phyloP scores from a whole-genome alignment of 2,888 invertebrate species.

The Lucinisca nassula region DNA sequence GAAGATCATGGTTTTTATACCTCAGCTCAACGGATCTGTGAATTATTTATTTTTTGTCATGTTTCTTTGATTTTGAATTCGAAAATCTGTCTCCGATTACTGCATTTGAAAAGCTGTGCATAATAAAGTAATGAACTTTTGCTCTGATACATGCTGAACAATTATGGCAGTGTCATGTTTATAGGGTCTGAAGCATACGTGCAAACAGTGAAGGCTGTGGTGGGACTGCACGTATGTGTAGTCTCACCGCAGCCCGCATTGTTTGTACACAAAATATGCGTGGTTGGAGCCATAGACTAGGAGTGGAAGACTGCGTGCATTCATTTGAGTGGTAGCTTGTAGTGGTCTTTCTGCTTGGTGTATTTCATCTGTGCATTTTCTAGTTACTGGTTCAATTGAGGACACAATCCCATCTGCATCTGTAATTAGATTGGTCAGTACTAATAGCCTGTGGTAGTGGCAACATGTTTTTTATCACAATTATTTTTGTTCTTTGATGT shows the following conservation, averaged over 20 bases:
- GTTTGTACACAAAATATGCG: too few relatives aligned
- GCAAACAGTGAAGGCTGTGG: too few relatives aligned
- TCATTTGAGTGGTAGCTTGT: too few relatives aligned
- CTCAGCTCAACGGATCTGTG: background rate
- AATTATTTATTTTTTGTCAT: background rate
- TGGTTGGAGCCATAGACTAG: too few relatives aligned
- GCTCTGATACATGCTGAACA: background rate
- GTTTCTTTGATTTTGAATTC: background rate
- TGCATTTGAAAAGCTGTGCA: background rate
- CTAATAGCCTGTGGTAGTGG: background rate
- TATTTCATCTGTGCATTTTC: background rate
- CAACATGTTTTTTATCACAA: background rate
- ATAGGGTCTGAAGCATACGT: too few relatives aligned
- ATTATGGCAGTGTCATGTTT: background rate
- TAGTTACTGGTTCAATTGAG: background rate
- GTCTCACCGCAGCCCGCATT: too few relatives aligned
- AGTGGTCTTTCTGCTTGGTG: too few relatives aligned
- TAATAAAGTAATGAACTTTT: background rate
- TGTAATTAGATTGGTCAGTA: background rate
- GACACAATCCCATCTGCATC: background rate
- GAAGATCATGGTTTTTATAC: background rate
- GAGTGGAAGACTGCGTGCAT: too few relatives aligned
- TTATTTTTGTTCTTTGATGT: background rate
- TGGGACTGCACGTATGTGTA: too few relatives aligned
- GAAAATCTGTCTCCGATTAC: background rate